Percentiles rank a stretch among this genome's conserved stretches.
Conservation (phyloP, 2,797 vertebrate species). For the Apodemus agrarius region DNA sequence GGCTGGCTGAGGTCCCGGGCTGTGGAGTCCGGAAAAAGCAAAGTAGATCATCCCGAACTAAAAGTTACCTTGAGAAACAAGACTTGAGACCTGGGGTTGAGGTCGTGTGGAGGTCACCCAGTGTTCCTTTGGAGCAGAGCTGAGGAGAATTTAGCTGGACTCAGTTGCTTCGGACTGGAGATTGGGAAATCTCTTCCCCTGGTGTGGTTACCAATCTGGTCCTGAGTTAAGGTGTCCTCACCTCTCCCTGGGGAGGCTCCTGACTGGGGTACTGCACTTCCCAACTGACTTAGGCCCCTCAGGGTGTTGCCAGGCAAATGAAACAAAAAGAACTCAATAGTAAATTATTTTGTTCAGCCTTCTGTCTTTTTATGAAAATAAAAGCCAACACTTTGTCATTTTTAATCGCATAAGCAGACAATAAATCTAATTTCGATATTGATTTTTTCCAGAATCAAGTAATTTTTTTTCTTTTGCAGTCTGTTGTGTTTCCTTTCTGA, state of each 20-base stretch:
- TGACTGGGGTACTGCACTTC: background rate
- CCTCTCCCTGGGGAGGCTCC: background rate
- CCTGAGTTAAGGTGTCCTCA: background rate
- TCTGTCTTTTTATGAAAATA: conserved; percentile 88
- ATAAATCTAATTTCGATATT: conserved; percentile 89
- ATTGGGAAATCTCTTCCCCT: background rate
- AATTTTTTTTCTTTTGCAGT: conserved; percentile 81
- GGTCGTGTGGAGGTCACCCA: background rate
- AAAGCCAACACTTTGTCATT: conserved; percentile 88
- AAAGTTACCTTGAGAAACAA: background rate
- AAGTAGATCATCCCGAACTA: background rate
- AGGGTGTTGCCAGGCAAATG: conserved; percentile 78
- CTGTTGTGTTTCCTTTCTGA: conserved; percentile 82
- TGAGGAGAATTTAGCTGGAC: background rate
- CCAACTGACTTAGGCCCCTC: background rate
- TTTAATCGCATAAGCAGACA: conserved; percentile 87
- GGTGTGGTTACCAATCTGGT: background rate
- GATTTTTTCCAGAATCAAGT: conserved; percentile 87
- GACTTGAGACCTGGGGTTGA: background rate
- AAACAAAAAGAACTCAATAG: conserved; percentile 83
- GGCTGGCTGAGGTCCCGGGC: background rate
- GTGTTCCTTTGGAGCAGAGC: background rate
- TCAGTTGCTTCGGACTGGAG: accelerated
- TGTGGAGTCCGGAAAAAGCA: background rate
- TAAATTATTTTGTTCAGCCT: conserved; percentile 86